Conservation (phyloP, 2,888 invertebrate genomes). For the Drosophila subsilvestris region DNA sequence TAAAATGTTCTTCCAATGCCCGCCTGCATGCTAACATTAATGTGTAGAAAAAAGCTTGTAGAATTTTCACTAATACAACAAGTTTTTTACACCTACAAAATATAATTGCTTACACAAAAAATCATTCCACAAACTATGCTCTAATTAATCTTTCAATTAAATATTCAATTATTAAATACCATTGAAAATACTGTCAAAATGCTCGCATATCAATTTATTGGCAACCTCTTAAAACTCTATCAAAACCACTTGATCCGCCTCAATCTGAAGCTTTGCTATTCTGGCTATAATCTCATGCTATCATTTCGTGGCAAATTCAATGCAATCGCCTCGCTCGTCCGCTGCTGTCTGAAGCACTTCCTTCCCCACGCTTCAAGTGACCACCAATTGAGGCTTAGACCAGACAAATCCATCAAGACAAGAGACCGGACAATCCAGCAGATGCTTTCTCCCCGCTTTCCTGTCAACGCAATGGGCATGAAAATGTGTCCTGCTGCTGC, state of each 20-base stretch:
- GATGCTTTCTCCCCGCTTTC: slow-evolving; percentile 1
- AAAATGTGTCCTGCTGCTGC: slow-evolving; percentile 67
- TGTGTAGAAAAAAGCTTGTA: background rate
- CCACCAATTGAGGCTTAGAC: slow-evolving; percentile 64
- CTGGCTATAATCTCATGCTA: background rate
- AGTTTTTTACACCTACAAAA: no score
- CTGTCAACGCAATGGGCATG: slow-evolving; percentile 58
- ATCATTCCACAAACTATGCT: background rate
- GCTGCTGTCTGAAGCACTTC: background rate
- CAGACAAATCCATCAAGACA: slow-evolving; percentile 77
- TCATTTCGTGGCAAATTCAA: background rate
- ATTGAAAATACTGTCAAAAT: background rate
- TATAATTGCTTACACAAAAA: no score
- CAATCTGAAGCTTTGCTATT: background rate
- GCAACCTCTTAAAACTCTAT: background rate
- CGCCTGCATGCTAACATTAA: background rate
- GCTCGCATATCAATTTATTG: background rate
- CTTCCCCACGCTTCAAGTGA: slow-evolving; percentile 26
- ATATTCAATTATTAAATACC: no score
- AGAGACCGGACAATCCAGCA: slow-evolving; percentile 4
- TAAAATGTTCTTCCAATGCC: background rate
- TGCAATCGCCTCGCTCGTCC: background rate
- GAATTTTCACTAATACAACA: background rate
- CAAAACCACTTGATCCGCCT: background rate
- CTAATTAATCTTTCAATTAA: no score